Conservation (phyloP, 2,888 invertebrate genomes). For the Plutella xylostella region DNA sequence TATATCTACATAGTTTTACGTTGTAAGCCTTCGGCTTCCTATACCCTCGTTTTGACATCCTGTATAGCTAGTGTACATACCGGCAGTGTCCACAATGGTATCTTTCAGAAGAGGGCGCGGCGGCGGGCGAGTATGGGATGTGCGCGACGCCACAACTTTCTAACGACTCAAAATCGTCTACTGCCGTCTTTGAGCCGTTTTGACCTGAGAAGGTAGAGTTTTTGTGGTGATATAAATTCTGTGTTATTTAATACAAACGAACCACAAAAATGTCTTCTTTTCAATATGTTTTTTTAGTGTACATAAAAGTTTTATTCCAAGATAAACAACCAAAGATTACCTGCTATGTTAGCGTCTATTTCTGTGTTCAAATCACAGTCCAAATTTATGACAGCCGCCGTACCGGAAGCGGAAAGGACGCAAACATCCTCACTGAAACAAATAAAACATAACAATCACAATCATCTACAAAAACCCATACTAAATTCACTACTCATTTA, state of each 20-base stretch:
- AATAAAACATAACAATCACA: conserved; percentile 11
- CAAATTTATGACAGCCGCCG: conserved; percentile 83
- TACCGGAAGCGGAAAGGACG: conserved; percentile 92
- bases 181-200: conserved; percentile 18
- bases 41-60: too few species aligned
- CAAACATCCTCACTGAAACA: conserved; percentile 94
- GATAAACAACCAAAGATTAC: conserved; percentile 20
- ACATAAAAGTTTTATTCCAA: neutral
- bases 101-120: conserved; percentile 48
- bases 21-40: too few species aligned
- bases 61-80: conserved; percentile 23
- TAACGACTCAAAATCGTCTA: conserved; percentile 28
- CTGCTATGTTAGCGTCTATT: conserved; percentile 26
- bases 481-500: too few species aligned
- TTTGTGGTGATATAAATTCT: too few species aligned
- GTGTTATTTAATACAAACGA: too few species aligned
- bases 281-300: neutral
- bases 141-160: conserved; percentile 66
- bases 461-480: too few species aligned
- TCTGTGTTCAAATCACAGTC: conserved; percentile 52
- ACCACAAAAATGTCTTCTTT: neutral
- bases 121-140: conserved; percentile 78
- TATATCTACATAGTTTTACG: too few species aligned
- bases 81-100: conserved; percentile 45
- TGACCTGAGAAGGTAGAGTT: conserved; percentile 20